A percentile compares a stretch with the other conserved stretches of the same genome.
Evolutionary conservation across 2,797 vertebrate genomes (phyloP).

Genomic region (Garrulus glandarius): DNA sequence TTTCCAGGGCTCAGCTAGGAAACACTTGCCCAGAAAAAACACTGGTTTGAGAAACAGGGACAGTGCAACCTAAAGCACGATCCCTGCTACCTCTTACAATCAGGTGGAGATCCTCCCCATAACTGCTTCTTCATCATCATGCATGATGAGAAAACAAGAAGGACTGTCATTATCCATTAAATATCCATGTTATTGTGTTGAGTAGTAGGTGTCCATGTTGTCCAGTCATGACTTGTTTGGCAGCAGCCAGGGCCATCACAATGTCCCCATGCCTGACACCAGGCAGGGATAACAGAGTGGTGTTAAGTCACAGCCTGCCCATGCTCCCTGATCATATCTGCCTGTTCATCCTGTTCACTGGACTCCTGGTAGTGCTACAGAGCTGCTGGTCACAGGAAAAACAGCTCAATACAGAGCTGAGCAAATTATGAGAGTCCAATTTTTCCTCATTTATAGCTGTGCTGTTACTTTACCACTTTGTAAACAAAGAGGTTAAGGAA

Average conservation of each 20-base stretch:
- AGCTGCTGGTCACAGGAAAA: not conserved
- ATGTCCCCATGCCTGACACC: rapidly evolving
- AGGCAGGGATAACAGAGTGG: rapidly evolving
- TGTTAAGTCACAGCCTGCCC: not conserved
- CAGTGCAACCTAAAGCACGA: not conserved
- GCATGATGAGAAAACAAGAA: not conserved
- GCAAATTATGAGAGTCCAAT: not conserved
- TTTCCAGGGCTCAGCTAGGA: not conserved
- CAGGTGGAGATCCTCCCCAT: not conserved
- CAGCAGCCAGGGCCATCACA: not conserved
- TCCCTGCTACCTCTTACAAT: not conserved
- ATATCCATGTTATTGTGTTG: not conserved
- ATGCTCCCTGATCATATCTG: not conserved
- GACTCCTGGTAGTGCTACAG: not conserved
- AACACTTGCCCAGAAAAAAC: not conserved
- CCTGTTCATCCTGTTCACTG: not conserved
- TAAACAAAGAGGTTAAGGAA: not conserved
- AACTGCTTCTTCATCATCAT: not conserved
- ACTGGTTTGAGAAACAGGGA: not conserved
- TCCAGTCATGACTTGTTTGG: rapidly evolving
- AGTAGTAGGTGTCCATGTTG: not conserved
- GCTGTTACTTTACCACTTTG: not conserved
- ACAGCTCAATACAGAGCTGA: rapidly evolving
- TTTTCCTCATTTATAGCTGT: not conserved
- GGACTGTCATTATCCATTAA: not conserved